Evolutionary conservation across 2,113 vertebrate species (phyloP), one percentile per base, ranked within the genome.

Genomic region (Puffinus mauretanicus): DNA sequence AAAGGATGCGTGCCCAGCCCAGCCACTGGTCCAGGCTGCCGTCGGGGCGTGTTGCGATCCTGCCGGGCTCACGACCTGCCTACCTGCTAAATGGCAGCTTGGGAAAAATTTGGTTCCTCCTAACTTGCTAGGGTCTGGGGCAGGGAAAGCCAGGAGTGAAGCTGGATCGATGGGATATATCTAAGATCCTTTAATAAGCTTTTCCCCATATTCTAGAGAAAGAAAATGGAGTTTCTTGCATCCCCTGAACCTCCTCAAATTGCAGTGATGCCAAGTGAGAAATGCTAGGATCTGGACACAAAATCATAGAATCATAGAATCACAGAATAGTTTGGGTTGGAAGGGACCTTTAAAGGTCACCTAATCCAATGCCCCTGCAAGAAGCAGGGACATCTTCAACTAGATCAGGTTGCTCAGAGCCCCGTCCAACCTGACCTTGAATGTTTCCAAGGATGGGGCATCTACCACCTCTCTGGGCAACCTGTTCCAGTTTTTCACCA

Each of bases 41-140:
- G 2, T 1, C 0, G 0, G 54, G 25, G 14, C 18, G 0, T 2
- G 1, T 10, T 11, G 20, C 4, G 6, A 25, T 70, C 69, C 87
- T 42, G 18, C 46, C 21, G 58, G 76, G 40, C 54, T 90, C 49
- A 27, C 2, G 3, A 38, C 57, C 32, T 95, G 22, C 70, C 58
- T 62, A 13, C 44, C 44, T 10, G 17, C 85, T 70, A 17, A 82
- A 29, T 0, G 0, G 22, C 65, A 60, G 8, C 78, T 26, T 72
- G 34, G 52, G 13, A 49, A 76, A 85, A 26, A 19, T 9, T 6
- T 16, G 12, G 17, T 46, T 78, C 27, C 20, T 66, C 30, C 32
- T 21, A 14, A 27, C 47, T 62, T 0, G 0, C 2, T 9, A 42
- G 16, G 13, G 8, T 58, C 24, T 58, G 67, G 32, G 46, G 15